These are phyloP conservation scores for Castor canadensis DNA, from an alignment of 2,113 vertebrate species.

Conservation along the genomic window DNA sequence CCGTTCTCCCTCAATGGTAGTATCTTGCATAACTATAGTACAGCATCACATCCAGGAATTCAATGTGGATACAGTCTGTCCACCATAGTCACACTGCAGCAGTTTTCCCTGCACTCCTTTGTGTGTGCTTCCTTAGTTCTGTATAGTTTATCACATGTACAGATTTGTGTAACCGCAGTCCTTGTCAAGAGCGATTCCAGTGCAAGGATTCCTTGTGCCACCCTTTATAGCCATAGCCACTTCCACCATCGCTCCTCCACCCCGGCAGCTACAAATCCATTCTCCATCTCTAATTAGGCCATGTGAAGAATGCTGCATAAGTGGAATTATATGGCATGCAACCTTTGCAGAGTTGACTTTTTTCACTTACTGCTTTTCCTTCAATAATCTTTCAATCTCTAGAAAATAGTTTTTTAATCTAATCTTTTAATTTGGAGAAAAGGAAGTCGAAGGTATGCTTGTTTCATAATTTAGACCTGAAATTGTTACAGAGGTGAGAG, in stretches of 20 bases:
- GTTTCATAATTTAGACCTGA: background rate
- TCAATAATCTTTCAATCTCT: background rate
- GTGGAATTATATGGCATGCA: background rate
- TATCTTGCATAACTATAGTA: background rate
- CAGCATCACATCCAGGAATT: background rate
- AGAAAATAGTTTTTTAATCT: constrained; percentile 3
- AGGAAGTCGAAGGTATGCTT: background rate
- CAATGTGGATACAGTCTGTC: background rate
- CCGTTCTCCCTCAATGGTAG: background rate
- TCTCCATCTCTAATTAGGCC: background rate
- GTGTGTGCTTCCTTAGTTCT: background rate
- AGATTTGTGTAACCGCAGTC: background rate
- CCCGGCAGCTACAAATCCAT: background rate
- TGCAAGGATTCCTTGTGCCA: background rate
- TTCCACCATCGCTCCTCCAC: fast-evolving
- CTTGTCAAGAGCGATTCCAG: background rate
- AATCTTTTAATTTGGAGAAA: background rate
- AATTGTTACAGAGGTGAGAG: background rate
- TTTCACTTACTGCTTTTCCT: background rate
- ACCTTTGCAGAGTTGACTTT: background rate
- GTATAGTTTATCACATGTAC: background rate
- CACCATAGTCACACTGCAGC: background rate
- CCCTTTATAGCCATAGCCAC: background rate
- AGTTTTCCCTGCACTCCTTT: background rate
- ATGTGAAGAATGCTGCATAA: background rate